Evolutionary conservation across 2,113 vertebrate genomes (phyloP), one percentile per base, ranked within the genome.

Genomic region (Hippopotamus amphibius): DNA sequence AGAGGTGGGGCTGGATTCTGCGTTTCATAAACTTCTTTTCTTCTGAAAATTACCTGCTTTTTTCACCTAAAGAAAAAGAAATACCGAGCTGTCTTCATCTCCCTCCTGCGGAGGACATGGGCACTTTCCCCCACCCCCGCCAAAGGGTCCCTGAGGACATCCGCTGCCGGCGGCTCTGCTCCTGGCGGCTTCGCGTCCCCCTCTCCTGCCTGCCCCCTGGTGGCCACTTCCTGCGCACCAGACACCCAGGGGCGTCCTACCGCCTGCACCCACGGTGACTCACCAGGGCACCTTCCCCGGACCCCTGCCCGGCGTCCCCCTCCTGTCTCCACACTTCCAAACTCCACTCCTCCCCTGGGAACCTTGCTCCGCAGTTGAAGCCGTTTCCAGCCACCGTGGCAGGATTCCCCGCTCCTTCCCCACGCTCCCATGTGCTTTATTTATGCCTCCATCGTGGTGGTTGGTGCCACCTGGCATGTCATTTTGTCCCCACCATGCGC

Each of bases 381-480:
- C 88, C 50, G 50, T 48, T 48, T 21, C 46, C 33, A 9, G 55
- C 76, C 55, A 0, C 9, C 0, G 0, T 15, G 65, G 16, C 30
- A 0, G 19, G 28, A 22, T n/a, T 15, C 11, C 28, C 28, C n/a
- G 2, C 26, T 21, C 22, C 37, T 11, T 46, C 7, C 81, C 81
- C 1, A 7, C 2, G 0, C 50, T 8, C 48, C 48, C 48, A 1
- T 1, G n/a, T 1, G 17, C 53, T 61, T 11, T 48, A 15, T 33
- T 82, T 61, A 41, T 43, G 48, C 69, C 33, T n/a, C 41, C 28
- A 0, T 33, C 53, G 0, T 13, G 14, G 17, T 1, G 9, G 13
- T 7, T 7, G 0, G 1, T 5, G 22, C 66, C 84, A 7, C 16
- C 4, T 30, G 41, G 21, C n/a, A 12, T 24, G 48, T 21, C 19